Evolutionary conservation across 2,888 invertebrate genomes (phyloP), one percentile per base, ranked within the genome.

Genomic region (Melanostoma scalare): DNA sequence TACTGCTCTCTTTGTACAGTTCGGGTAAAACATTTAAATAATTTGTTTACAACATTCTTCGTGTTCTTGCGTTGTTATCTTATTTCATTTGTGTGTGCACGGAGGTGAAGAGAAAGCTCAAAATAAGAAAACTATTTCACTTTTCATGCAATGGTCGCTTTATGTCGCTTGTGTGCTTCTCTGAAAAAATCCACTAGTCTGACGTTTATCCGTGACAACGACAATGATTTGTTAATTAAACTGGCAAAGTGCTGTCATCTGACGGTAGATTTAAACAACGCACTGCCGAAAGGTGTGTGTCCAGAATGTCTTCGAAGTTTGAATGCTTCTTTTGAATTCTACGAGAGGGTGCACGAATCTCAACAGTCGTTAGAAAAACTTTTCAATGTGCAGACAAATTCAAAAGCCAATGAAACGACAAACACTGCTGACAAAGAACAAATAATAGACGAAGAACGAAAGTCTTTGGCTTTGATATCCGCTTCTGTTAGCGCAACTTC

Each of bases 111-210:
- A 20, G 1, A 20, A 20, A 20, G 20, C 20, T 20, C 20, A 36
- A 58, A 53, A 30, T n/a, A 6, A 36, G 8, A 10, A 60, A 42
- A 40, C 30, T 44, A 20, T 20, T 20, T 20, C 20, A 20, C 20
- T 20, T 20, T 20, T 20, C 20, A 20, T 20, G 10, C 50, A 38
- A 86, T 86, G 86, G 81, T 86, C 9, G 79, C 77, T 2, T 86
- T 89, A 33, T 89, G 89, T 60, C 88, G 89, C 8, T 82, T 89
- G 40, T 89, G 89, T 81, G 88, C 89, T 4, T 86, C 88, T 3
- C 42, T 89, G 4, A 88, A 87, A 38, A 88, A 87, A 86, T 56
- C 61, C 0, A 86, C 88, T 20, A 38, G 63, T 20, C 65, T 88
- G 53, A 61, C 68, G 6, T 85, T 78, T 52, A 86, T 89, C 6